Evolutionary conservation across 2,888 invertebrate genomes (phyloP), one percentile per base, ranked within the genome.

Genomic region (Oscheius sp.): DNA sequence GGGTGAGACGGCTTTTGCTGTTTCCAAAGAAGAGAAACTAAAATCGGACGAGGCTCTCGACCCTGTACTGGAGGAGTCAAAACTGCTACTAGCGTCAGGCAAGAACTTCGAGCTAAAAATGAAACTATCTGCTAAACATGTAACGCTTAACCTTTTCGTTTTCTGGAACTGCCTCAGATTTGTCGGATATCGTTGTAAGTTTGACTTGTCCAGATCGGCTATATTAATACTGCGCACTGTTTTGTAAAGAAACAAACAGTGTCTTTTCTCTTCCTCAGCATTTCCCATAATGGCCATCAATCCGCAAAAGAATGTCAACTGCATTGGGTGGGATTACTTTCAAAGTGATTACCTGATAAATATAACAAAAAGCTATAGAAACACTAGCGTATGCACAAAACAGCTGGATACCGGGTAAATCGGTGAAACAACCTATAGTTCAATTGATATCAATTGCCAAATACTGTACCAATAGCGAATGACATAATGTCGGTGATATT

Each of bases 351-450:
- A 81, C 82, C 76, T 95, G 95, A 93, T 95, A 95, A 52, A 95
- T 89, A 89, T 95, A 95, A 21, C 95, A 94, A 88, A 95, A 94
- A 79, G 93, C 92, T 1, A 95, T 95, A 0, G 95, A 94, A 71
- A 94, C 93, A 87, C 95, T 95, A 92, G 95, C 95, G 89, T 96
- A 96, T 88, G 94, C 93, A 91, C 95, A 96, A 90, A 96, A 96
- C 85, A 95, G 95, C 88, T 93, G 93, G 58, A 96, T 95, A 29
- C 95, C 95, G 3, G 95, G 95, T 89, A 96, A 95, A 7, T 95
- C 95, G 76, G 95, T 95, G 87, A 95, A 93, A 84, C 95, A 93
- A 13, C 83, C 80, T 80, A 66, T 66, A 61, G 16, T 7, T 13
- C 7, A 3, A 23, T 2, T 21, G 12, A 16, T 3, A 13, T 6